These are phyloP conservation scores for Urocyon cinereoargenteus DNA, from an alignment of 2,797 vertebrate species.

Conservation along the genomic window DNA sequence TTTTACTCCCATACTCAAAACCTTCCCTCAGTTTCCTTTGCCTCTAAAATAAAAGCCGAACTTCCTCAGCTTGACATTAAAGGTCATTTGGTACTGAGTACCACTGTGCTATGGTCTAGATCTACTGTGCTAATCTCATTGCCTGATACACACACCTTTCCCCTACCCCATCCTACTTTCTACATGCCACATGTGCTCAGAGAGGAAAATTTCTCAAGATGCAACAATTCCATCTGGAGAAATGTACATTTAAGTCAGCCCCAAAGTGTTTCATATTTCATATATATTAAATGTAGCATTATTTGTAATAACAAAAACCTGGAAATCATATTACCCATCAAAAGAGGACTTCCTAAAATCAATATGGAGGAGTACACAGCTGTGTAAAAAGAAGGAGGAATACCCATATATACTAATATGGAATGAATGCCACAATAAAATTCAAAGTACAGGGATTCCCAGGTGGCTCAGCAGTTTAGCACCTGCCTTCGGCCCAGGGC, in stretches of 20 bases:
- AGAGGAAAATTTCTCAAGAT: conserved; percentile 8
- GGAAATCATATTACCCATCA: not conserved
- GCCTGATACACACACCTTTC: not conserved
- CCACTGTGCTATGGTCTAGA: not conserved
- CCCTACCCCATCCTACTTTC: not conserved
- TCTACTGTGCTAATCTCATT: not conserved
- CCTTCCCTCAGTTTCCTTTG: not conserved
- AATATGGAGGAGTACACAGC: not conserved
- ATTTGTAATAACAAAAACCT: not conserved
- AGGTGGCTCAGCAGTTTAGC: too few relatives aligned
- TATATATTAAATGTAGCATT: not conserved
- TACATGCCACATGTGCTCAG: not conserved
- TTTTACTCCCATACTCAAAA: not conserved
- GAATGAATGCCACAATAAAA: not conserved
- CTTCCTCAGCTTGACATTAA: not conserved
- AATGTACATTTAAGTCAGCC: not conserved
- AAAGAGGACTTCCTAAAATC: not conserved
- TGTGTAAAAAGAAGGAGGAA: not conserved
- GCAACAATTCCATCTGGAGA: not conserved
- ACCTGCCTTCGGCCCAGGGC: too few relatives aligned
- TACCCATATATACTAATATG: not conserved
- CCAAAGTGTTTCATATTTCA: not conserved
- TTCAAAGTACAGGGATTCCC: not conserved
- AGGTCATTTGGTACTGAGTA: not conserved
- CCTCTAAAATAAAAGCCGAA: not conserved